Percentiles rank a stretch among this genome's conserved stretches.
These are phyloP conservation scores for Drosophila longiperda DNA, from an alignment of 2,888 invertebrate genomes.

Conservation along the genomic window DNA sequence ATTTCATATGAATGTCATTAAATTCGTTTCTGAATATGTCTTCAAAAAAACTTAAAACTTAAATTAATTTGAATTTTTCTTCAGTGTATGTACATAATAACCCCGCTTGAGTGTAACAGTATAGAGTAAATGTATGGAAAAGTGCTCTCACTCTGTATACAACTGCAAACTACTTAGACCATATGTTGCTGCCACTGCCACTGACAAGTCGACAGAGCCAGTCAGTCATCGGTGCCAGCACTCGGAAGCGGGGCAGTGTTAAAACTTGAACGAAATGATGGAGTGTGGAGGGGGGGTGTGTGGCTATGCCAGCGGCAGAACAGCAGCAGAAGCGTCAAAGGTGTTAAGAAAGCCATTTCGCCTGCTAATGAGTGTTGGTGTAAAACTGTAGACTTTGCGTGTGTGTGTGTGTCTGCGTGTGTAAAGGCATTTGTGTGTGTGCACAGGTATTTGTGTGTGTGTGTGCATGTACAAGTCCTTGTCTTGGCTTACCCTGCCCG, in stretches of 20 bases:
- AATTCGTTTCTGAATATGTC: neutral
- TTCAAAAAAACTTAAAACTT: neutral
- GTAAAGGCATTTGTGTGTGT: constrained; percentile 8
- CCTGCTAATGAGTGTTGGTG: constrained; percentile 75
- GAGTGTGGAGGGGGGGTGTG: neutral
- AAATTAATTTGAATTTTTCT: neutral
- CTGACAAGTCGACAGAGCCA: constrained; percentile 66
- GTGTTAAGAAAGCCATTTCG: constrained; percentile 79
- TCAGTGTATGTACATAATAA: neutral
- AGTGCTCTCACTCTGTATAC: constrained; percentile 77
- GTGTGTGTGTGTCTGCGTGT: constrained; percentile 13
- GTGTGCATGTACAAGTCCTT: constrained; percentile 61
- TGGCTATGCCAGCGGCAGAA: neutral
- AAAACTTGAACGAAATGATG: neutral
- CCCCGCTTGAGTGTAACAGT: constrained; percentile 1
- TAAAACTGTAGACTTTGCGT: constrained; percentile 23
- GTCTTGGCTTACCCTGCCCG: constrained; percentile 49
- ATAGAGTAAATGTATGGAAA: constrained; percentile 33
- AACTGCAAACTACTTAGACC: constrained; percentile 76
- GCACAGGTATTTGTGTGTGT: constrained; percentile 1
- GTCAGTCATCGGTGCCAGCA: constrained; percentile 26
- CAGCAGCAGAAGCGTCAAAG: constrained; percentile 66
- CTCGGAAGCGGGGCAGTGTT: constrained; percentile 8
- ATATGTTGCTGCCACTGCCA: constrained; percentile 62
- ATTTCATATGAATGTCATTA: neutral